These are phyloP conservation scores for Pinctada fucata DNA, from an alignment of 2,888 invertebrate species.

Conservation along the genomic window DNA sequence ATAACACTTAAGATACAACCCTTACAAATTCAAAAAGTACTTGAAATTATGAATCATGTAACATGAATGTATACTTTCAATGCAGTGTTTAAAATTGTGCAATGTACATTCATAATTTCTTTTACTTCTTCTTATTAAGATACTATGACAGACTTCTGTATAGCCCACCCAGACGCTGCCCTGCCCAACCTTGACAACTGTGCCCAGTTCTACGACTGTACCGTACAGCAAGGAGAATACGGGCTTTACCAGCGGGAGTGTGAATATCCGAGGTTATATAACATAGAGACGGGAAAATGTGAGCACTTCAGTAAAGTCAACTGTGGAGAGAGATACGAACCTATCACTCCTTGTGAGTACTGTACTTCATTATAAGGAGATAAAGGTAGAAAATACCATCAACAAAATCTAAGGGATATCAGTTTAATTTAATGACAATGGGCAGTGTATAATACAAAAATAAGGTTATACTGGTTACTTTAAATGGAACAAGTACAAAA, in stretches of 20 bases:
- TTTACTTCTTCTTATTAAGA: constrained; percentile 25
- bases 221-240: constrained; percentile 37
- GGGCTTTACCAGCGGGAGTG: constrained; percentile 59
- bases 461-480: too few species aligned
- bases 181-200: constrained; percentile 46
- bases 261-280: constrained; percentile 58
- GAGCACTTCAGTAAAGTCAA: constrained; percentile 47
- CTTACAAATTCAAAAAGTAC: too few species aligned
- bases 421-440: too few species aligned
- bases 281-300: constrained; percentile 49
- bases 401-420: too few species aligned
- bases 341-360: constrained; percentile 58
- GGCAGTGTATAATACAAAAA: too few species aligned
- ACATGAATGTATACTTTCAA: too few species aligned
- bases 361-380: not conserved
- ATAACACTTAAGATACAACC: too few species aligned
- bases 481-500: too few species aligned
- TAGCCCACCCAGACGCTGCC: constrained; percentile 30
- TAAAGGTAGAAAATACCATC: not conserved
- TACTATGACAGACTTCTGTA: constrained; percentile 40
- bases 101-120: not conserved
- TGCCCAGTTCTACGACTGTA: constrained; percentile 50
- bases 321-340: constrained; percentile 54
- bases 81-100: too few species aligned
- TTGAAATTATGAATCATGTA: too few species aligned